These are phyloP conservation scores for Dryobota labecula DNA, from an alignment of 2,888 invertebrate genomes.

Conservation along the genomic window DNA sequence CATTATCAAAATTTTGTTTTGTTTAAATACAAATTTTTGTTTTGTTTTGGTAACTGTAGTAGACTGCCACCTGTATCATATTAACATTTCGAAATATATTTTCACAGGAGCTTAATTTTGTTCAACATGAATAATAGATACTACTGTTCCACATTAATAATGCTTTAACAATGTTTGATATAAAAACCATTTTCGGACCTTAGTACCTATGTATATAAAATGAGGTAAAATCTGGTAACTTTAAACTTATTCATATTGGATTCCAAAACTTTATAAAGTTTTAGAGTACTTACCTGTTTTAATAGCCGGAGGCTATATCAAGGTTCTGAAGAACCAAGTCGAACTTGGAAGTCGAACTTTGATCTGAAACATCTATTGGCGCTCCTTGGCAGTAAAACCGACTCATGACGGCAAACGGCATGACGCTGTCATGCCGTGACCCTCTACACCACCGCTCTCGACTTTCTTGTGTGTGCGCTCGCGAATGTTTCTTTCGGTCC, in stretches of 20 bases:
- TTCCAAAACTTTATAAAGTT: slow-evolving; percentile 4
- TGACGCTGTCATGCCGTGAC: too few species aligned
- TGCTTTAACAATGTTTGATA: not conserved
- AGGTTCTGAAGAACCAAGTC: not conserved
- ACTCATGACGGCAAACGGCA: too few species aligned
- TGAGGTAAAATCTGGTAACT: not conserved
- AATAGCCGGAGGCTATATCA: not conserved
- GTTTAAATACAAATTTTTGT: slow-evolving; percentile 12
- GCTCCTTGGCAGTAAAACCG: too few species aligned
- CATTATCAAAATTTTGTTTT: slow-evolving; percentile 16
- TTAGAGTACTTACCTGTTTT: not conserved
- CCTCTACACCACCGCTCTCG: too few species aligned
- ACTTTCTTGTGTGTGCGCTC: too few species aligned
- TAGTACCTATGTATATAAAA: not conserved
- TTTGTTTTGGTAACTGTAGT: not conserved
- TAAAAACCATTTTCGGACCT: not conserved
- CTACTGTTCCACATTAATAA: not conserved
- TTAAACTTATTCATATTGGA: slow-evolving; percentile 4
- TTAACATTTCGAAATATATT: slow-evolving; percentile 5
- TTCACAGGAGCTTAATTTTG: not conserved
- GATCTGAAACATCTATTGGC: too few species aligned
- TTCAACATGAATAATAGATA: not conserved
- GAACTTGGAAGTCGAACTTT: too few species aligned
- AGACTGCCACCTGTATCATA: not conserved
- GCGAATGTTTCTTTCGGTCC: too few species aligned